Evolutionary conservation across 2,113 vertebrate genomes (phyloP).

Genomic region (Trichechus manatus): DNA sequence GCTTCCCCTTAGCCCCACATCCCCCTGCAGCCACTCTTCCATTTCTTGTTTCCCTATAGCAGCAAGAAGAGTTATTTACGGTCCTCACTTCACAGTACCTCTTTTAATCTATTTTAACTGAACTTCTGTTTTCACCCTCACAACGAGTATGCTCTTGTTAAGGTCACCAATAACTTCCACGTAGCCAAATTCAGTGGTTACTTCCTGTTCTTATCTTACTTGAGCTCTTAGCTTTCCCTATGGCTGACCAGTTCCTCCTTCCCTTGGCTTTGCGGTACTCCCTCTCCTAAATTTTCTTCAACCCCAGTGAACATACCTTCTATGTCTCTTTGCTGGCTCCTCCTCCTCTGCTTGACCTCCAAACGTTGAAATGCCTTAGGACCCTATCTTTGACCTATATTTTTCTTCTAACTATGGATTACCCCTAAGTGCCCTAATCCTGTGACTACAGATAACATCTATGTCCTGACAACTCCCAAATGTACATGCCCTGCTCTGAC

Average conservation of each 20-base stretch:
- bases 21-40: accelerated
- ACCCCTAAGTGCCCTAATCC: neutral
- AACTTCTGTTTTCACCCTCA: too few relatives aligned
- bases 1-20: neutral
- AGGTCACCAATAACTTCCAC: neutral
- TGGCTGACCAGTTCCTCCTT: neutral
- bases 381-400: neutral
- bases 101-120: neutral
- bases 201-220: neutral
- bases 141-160: neutral
- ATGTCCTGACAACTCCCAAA: neutral
- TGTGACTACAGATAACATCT: neutral
- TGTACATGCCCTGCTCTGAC: neutral
- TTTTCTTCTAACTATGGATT: neutral
- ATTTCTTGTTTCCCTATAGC: neutral
- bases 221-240: neutral
- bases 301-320: neutral
- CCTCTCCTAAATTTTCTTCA: neutral
- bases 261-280: neutral
- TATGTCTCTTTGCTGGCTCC: neutral
- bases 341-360: neutral
- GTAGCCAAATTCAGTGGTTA: neutral
- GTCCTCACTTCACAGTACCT: neutral
- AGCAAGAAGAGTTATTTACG: neutral
- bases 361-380: neutral